Percentiles rank a stretch among this genome's conserved stretches.
These are phyloP conservation scores for Cyanoramphus novaezelandiae DNA, from an alignment of 2,113 vertebrate species.

Conservation along the genomic window DNA sequence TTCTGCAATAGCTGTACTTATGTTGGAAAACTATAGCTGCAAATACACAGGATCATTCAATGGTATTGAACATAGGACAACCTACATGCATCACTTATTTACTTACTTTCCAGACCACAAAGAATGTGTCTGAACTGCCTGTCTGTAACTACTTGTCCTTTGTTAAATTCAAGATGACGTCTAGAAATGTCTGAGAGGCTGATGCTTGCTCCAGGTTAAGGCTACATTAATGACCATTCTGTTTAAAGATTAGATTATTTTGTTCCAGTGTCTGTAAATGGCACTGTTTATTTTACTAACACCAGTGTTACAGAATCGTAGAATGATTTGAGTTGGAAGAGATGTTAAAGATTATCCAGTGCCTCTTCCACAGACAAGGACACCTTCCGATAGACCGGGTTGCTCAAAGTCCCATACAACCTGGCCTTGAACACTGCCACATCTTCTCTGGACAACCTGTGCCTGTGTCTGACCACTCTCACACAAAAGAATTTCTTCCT, in stretches of 20 bases:
- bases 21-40: not conserved
- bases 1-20: not conserved
- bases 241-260: not conserved
- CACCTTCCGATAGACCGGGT: not conserved
- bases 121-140: not conserved
- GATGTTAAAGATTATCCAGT: not conserved
- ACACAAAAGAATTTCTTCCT: not conserved
- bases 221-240: not conserved
- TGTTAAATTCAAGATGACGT: not conserved
- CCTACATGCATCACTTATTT: not conserved
- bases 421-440: not conserved
- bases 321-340: not conserved
- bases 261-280: not conserved
- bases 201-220: not conserved
- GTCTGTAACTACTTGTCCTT: not conserved
- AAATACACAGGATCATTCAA: not conserved
- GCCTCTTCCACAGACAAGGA: not conserved
- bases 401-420: not conserved
- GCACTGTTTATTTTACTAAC: not conserved
- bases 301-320: not conserved
- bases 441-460: not conserved
- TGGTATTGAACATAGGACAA: not conserved
- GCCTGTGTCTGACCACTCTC: not conserved
- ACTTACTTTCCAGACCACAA: not conserved
- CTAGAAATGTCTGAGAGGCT: not conserved